A percentile compares a stretch with the other conserved stretches of the same genome.
Conservation (phyloP, 2,888 invertebrate genomes). For the Pollenia griseotomentosa region DNA sequence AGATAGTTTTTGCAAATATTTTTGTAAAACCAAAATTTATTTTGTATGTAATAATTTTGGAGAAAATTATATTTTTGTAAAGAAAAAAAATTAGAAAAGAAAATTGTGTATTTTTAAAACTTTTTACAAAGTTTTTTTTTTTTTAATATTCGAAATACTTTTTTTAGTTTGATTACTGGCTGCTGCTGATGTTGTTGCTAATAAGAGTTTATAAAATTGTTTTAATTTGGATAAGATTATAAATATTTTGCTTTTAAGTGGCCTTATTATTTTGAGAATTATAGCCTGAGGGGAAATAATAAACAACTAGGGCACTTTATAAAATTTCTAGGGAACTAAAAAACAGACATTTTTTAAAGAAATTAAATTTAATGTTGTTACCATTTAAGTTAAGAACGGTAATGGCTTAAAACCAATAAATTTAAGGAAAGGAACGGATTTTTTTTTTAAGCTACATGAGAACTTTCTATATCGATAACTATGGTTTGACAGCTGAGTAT, state of each 20-base stretch:
- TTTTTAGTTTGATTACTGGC: background rate
- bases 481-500: no score
- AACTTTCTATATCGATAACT: no score
- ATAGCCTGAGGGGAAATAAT: no score
- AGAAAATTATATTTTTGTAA: conserved; percentile 17
- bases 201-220: background rate
- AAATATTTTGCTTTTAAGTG: background rate
- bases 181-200: background rate
- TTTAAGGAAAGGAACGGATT: no score
- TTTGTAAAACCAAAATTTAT: conserved; percentile 36
- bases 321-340: no score
- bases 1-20: conserved; percentile 9
- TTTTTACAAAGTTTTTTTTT: background rate
- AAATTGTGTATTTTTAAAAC: background rate
- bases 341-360: no score
- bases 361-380: no score
- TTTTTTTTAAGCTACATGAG: no score
- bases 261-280: no score
- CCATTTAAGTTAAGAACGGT: no score
- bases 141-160: background rate
- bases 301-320: no score
- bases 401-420: no score
- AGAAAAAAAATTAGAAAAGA: background rate
- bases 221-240: background rate
- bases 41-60: conserved; percentile 45